Evolutionary conservation across 2,113 vertebrate species (phyloP), one percentile per base, ranked within the genome.

Genomic region (Mustela nigripes): DNA sequence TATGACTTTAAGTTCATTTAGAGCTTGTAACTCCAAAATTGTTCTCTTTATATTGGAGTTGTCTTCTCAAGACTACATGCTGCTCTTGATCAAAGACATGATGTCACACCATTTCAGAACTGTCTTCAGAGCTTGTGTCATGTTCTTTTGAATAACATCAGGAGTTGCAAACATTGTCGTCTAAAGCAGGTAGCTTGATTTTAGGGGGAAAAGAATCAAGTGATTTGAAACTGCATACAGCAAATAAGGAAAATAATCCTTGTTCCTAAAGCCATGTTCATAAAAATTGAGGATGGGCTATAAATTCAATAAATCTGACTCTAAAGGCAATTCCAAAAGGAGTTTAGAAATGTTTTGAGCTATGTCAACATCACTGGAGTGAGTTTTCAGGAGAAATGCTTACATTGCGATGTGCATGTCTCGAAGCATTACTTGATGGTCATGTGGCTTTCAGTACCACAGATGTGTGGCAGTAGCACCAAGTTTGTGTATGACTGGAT

Each of bases 141-240:
- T 78, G 63, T n/a, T 85, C 84, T 89, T 85, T 48, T 62, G 58
- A 85, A 50, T 39, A 36, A 63, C 15, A 33, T 33, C 3, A 39
- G 33, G 67, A 15, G 39, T 74, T 16, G 19, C 11, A 78, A 71
- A 76, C 33, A 19, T 88, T 89, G 56, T 42, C 56, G 39, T 92
- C 9, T 42, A 50, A 63, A 26, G 45, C 19, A 82, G 31, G 31
- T 62, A 94, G 74, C 90, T 97, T 96, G 31, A 42, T 71, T 94
- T 76, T 33, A 14, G 73, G 42, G 10, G 8, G 5, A 14, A 78
- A 69, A 60, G 79, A 63, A 53, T 19, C 42, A 92, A 87, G 45
- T 45, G 60, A 39, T 73, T n/a, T 45, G 62, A 24, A 65, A 62
- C n/a, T 79, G 58, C 16, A 36, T 71, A 45, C 45, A 18, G 7